phyloP scores from a whole-genome alignment of 2,888 invertebrate species.

The Cyrtodaria siliqua region DNA sequence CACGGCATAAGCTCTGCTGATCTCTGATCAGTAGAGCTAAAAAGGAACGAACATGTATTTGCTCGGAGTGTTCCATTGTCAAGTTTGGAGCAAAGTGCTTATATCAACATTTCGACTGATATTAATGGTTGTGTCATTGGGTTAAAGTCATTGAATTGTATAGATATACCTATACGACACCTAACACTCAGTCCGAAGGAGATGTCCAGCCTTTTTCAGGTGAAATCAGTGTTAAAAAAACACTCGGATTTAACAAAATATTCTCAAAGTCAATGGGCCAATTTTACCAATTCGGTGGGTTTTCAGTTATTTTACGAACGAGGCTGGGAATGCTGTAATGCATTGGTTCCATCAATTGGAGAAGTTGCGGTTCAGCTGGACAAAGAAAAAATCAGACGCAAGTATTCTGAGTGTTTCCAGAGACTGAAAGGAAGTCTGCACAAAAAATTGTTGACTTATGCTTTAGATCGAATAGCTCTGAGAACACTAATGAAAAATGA shows the following conservation, averaged over 20 bases:
- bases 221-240: constrained; percentile 37
- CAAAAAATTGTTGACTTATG: not conserved
- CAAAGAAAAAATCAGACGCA: not conserved
- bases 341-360: constrained; percentile 27
- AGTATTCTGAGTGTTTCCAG: too few relatives aligned
- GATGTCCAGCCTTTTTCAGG: not conserved
- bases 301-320: too few relatives aligned
- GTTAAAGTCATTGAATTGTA: constrained; percentile 5
- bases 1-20: too few relatives aligned
- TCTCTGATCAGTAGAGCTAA: too few relatives aligned
- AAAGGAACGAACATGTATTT: too few relatives aligned
- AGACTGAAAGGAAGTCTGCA: too few relatives aligned
- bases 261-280: constrained; percentile 21
- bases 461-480: too few relatives aligned
- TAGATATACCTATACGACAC: constrained; percentile 22
- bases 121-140: constrained; percentile 38
- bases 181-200: constrained; percentile 16
- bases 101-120: too few relatives aligned
- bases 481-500: too few relatives aligned
- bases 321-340: constrained; percentile 45
- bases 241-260: constrained; percentile 34
- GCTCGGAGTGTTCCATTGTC: too few relatives aligned
- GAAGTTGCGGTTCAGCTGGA: not conserved
- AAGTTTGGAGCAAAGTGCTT: too few relatives aligned
- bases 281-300: constrained; percentile 30